Evolutionary conservation across 2,797 vertebrate genomes (phyloP), one percentile per base, ranked within the genome.

Genomic region (Eutrigla gurnardus): DNA sequence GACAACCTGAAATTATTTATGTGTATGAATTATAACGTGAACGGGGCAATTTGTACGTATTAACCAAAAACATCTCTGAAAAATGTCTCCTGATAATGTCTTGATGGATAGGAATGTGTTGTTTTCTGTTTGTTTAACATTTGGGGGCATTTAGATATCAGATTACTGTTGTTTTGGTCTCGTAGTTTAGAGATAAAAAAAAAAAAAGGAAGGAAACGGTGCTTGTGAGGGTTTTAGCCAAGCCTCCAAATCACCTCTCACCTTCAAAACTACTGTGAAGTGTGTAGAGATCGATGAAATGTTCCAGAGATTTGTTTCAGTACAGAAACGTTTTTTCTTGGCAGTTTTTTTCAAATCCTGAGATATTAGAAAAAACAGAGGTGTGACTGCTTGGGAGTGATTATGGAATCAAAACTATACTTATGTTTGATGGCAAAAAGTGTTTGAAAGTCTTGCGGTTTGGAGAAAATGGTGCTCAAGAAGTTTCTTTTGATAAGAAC

Each of bases 11-110:
- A 50, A 68, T 70, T 40, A 77, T 81, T 66, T 37, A 72, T 75
- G 32, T 25, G 25, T 49, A 43, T 74, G 12, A 63, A 75, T 79
- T 73, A 53, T 33, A 55, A 52, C 53, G 50, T 40, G 52, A 52
- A 74, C 55, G 57, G 14, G 43, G 35, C 33, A 5, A 45, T 77
- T 75, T 75, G 25, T 58, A 61, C 25, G 58, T 65, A 79, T 75
- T 61, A 75, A 64, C 14, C 35, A 54, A 71, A 54, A 9, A 6
- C 63, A 78, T 65, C n/a, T 12, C 53, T 69, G 60, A 81, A 72
- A 68, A 50, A 52, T 35, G 25, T 46, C 7, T 15, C 7, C 53
- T 71, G 58, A 67, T 14, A 47, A 73, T 60, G 59, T 65, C 36
- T 59, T 9, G 12, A 58, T 42, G 25, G 45, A 67, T 13, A 36